These are phyloP conservation scores for Zootoca vivipara DNA, from an alignment of 2,113 vertebrate species.

Conservation along the genomic window DNA sequence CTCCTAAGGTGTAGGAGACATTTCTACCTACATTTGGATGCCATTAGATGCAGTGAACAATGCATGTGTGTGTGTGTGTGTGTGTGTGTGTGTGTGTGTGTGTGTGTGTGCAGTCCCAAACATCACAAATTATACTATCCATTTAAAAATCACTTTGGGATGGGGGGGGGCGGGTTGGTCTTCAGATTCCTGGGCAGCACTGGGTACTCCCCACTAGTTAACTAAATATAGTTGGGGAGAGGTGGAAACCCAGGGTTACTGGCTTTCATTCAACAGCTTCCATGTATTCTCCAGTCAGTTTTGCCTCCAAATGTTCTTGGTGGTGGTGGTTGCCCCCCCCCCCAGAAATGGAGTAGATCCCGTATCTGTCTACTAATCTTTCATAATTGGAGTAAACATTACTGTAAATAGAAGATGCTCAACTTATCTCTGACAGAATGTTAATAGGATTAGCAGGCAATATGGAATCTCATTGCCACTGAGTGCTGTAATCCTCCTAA, in stretches of 20 bases:
- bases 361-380: constrained; percentile 39
- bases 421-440: constrained; percentile 35
- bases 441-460: constrained; percentile 24
- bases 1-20: too few relatives aligned
- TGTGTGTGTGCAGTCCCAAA: too few relatives aligned
- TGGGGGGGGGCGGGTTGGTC: too few relatives aligned
- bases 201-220: too few relatives aligned
- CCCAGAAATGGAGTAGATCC: not conserved
- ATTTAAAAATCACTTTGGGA: too few relatives aligned
- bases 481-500: constrained; percentile 16
- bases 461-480: constrained; percentile 4
- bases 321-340: not conserved
- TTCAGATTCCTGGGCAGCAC: too few relatives aligned
- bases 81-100: too few relatives aligned
- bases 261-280: not conserved
- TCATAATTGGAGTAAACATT: constrained; percentile 34
- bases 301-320: not conserved
- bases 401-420: constrained; percentile 34
- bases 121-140: too few relatives aligned
- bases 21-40: too few relatives aligned
- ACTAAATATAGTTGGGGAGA: not conserved
- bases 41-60: too few relatives aligned
- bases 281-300: not conserved
- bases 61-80: too few relatives aligned
- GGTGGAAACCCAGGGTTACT: not conserved